These are phyloP conservation scores for Argynnis bischoffii DNA, from an alignment of 2,888 invertebrate species.

Conservation along the genomic window DNA sequence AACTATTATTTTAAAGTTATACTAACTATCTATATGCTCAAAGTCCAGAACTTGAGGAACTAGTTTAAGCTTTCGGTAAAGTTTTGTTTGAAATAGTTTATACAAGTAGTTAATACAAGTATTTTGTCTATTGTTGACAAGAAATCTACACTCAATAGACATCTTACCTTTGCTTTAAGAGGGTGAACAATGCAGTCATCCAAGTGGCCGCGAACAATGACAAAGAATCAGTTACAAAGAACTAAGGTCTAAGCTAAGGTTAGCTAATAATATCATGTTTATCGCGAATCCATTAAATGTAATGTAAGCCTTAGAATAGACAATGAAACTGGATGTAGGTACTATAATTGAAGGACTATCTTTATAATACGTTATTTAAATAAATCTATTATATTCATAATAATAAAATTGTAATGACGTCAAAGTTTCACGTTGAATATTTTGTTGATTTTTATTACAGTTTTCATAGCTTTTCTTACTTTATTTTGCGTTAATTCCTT, in stretches of 20 bases:
- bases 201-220: slow-evolving; percentile 36
- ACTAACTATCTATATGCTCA: too few relatives aligned
- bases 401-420: too few relatives aligned
- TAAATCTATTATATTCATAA: too few relatives aligned
- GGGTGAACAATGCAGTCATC: slow-evolving; percentile 34
- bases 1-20: too few relatives aligned
- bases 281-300: slow-evolving; percentile 44
- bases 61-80: not conserved
- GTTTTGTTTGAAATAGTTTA: not conserved
- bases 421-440: too few relatives aligned
- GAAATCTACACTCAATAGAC: slow-evolving; percentile 18
- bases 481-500: too few relatives aligned
- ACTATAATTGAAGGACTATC: not conserved
- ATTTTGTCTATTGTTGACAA: slow-evolving; percentile 4
- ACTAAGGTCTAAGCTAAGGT: slow-evolving; percentile 7
- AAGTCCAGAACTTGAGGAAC: not conserved
- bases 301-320: slow-evolving; percentile 37
- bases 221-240: slow-evolving; percentile 32
- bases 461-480: too few relatives aligned
- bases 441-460: too few relatives aligned
- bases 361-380: too few relatives aligned
- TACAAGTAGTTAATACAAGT: too few relatives aligned
- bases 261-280: slow-evolving; percentile 13
- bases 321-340: slow-evolving; percentile 37
- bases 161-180: slow-evolving; percentile 27